Evolutionary conservation across 1,140 invertebrate species (phyloP).

Genomic region (Drosophila triauraria): DNA sequence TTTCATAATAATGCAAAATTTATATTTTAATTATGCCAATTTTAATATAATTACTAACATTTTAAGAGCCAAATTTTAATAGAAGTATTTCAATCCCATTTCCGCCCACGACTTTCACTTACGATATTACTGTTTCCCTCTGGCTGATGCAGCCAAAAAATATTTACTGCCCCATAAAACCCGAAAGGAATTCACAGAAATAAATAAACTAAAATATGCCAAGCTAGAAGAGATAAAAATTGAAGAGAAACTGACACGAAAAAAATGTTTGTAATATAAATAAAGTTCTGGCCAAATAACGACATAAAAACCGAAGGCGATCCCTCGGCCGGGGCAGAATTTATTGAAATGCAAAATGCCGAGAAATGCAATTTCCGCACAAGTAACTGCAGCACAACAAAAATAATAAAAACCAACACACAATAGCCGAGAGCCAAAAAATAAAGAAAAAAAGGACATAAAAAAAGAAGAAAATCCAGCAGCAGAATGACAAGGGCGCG

Average conservation of each 20-base stretch:
- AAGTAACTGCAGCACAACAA: constrained; percentile 53
- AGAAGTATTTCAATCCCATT: no score
- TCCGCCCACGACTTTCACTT: background rate
- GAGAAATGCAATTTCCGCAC: constrained; percentile 79
- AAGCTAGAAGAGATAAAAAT: constrained; percentile 19
- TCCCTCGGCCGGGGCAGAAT: constrained; percentile 50
- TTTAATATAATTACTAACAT: no score
- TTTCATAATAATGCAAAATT: no score
- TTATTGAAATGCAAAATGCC: constrained; percentile 80
- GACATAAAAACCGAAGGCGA: constrained; percentile 54
- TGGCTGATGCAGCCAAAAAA: constrained; percentile 1
- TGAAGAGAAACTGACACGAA: constrained; percentile 2
- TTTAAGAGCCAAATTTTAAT: no score
- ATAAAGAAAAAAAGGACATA: constrained; percentile 33
- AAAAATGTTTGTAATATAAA: constrained; percentile 66
- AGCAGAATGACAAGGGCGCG: constrained; percentile 25
- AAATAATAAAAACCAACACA: constrained; percentile 41
- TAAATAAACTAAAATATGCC: constrained; percentile 56
- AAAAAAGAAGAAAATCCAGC: constrained; percentile 14
- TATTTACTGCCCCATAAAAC: constrained; percentile 58
- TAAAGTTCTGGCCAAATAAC: constrained; percentile 52
- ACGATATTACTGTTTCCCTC: background rate
- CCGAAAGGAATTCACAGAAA: constrained; percentile 16
- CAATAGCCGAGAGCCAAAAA: constrained; percentile 59
- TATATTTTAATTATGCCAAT: no score